Conservation (phyloP, 2,113 vertebrate species). For the Chaetodon auriga region DNA sequence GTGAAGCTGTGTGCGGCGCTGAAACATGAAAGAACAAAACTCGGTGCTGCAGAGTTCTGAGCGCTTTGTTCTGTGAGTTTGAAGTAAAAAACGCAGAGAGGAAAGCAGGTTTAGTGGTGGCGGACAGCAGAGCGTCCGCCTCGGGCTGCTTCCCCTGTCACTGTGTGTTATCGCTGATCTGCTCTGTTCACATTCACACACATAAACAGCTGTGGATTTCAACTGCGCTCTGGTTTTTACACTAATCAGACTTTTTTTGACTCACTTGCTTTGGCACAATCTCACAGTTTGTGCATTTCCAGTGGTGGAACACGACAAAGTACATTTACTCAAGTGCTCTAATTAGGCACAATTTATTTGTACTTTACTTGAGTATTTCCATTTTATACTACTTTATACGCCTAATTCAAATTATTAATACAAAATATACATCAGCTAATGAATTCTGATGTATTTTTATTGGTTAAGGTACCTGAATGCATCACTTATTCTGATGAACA, state of each 20-base stretch:
- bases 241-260: not conserved
- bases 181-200: not conserved
- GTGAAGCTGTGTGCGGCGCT: not conserved
- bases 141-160: constrained; percentile 10
- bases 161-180: constrained; percentile 9
- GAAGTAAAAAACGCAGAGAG: not conserved
- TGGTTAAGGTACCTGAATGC: too few relatives aligned
- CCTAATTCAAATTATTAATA: too few relatives aligned
- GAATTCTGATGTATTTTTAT: too few relatives aligned
- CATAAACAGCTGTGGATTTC: not conserved
- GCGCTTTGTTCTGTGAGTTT: constrained; percentile 10
- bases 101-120: not conserved
- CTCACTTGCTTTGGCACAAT: not conserved
- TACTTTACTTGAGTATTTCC: not conserved
- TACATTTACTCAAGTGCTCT: too few relatives aligned
- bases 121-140: not conserved
- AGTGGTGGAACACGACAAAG: not conserved
- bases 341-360: too few relatives aligned
- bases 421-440: too few relatives aligned
- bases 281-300: not conserved
- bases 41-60: not conserved
- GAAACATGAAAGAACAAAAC: not conserved
- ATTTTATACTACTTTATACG: not conserved
- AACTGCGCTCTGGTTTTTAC: not conserved
- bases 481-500: too few relatives aligned